phyloP scores from a whole-genome alignment of 2,797 vertebrate genomes.

The Sebastes taczanowskii region DNA sequence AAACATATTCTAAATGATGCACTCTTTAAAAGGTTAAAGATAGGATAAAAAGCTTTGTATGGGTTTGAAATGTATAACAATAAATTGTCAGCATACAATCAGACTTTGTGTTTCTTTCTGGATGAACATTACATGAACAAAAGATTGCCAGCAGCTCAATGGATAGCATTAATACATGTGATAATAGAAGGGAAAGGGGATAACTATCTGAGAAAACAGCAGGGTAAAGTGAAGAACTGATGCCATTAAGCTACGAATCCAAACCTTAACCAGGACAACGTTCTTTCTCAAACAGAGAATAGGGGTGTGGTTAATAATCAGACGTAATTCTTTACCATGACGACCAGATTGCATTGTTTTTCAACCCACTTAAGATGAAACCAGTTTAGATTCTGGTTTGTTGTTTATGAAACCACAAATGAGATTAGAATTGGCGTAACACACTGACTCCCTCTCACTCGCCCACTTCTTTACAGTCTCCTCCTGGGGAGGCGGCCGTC shows the following conservation, averaged over 20 bases:
- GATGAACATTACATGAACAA: background rate
- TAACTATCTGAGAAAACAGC: background rate
- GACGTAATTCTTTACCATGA: too few relatives aligned
- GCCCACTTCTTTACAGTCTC: too few relatives aligned
- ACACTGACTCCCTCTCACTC: too few relatives aligned
- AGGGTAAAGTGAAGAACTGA: background rate
- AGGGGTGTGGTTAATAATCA: too few relatives aligned
- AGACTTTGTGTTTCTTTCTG: background rate
- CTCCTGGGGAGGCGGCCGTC: too few relatives aligned
- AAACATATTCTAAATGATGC: background rate
- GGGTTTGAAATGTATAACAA: background rate
- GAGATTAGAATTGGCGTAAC: too few relatives aligned
- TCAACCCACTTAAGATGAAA: too few relatives aligned
- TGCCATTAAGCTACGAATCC: background rate
- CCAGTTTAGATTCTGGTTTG: too few relatives aligned
- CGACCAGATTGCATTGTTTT: too few relatives aligned
- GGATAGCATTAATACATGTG: background rate
- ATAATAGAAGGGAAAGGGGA: background rate
- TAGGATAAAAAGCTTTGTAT: background rate
- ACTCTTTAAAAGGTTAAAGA: background rate
- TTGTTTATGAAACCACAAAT: too few relatives aligned
- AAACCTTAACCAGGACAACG: background rate
- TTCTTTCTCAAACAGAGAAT: too few relatives aligned
- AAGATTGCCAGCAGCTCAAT: background rate
- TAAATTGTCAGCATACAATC: conserved; percentile 7